Conservation (phyloP, 2,797 vertebrate genomes). For the Podarcis siculus region DNA sequence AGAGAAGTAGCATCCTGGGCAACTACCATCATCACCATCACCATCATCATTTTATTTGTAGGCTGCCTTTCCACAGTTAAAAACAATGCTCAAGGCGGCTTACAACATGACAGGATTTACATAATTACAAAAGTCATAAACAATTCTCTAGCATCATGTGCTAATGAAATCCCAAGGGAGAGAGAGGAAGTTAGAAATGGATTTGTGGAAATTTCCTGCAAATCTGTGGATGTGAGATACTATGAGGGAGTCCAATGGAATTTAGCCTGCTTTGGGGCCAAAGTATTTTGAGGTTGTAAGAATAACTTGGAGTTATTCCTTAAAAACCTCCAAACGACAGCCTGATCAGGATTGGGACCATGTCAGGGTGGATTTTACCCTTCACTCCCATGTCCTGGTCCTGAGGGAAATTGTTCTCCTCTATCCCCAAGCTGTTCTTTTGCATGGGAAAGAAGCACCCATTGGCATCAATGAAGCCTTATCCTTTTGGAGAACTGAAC, state of each 20-base stretch:
- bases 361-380: background rate
- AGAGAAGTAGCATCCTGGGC: background rate
- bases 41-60: too few relatives aligned
- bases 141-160: background rate
- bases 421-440: background rate
- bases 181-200: background rate
- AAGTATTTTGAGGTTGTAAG: background rate
- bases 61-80: too few relatives aligned
- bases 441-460: background rate
- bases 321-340: background rate
- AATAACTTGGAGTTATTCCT: background rate
- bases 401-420: background rate
- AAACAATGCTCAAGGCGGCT: too few relatives aligned
- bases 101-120: too few relatives aligned
- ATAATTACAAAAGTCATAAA: too few relatives aligned
- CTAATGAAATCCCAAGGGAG: background rate
- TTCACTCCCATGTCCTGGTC: background rate
- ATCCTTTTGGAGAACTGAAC: background rate
- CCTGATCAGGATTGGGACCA: background rate
- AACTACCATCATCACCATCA: background rate
- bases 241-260: background rate
- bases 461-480: background rate
- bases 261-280: background rate
- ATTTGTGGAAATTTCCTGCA: background rate
- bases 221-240: background rate